These are phyloP conservation scores for Luperina testacea DNA, from an alignment of 2,888 invertebrate genomes.

Conservation along the genomic window DNA sequence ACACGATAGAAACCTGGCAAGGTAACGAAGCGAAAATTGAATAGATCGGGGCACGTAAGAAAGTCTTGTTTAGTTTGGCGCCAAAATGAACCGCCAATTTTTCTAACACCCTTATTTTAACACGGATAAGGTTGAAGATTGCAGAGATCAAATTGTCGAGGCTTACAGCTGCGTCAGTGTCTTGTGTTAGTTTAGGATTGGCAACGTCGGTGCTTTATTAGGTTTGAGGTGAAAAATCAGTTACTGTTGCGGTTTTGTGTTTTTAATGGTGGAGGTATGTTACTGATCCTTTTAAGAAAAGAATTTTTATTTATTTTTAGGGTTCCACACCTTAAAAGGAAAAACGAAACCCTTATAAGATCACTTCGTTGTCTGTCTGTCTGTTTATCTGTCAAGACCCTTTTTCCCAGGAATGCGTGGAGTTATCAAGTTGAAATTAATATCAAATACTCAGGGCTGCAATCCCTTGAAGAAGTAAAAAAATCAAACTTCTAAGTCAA, in stretches of 20 bases:
- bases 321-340: no score
- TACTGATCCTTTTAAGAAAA: conserved; percentile 4
- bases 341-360: no score
- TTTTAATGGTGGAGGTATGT: conserved; percentile 12
- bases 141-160: conserved; percentile 26
- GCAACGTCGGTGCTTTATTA: conserved; percentile 70
- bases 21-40: conserved; percentile 79
- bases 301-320: neutral
- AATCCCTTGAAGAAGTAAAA: no score
- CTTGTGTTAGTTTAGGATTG: conserved; percentile 76
- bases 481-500: no score
- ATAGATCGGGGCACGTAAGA: conserved; percentile 74
- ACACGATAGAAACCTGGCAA: conserved; percentile 64
- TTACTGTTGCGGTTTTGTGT: conserved; percentile 49
- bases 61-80: conserved; percentile 71
- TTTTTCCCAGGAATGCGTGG: no score
- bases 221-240: conserved; percentile 69
- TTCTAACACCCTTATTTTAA: conserved; percentile 57
- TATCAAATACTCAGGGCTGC: no score
- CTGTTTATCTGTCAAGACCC: no score
- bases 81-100: conserved; percentile 51
- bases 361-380: no score
- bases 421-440: no score
- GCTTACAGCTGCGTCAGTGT: conserved; percentile 59
- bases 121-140: conserved; percentile 62